Base-by-base conservation (phyloP, 2,888 invertebrate species). In the Oconnorella tubifera region DNA sequence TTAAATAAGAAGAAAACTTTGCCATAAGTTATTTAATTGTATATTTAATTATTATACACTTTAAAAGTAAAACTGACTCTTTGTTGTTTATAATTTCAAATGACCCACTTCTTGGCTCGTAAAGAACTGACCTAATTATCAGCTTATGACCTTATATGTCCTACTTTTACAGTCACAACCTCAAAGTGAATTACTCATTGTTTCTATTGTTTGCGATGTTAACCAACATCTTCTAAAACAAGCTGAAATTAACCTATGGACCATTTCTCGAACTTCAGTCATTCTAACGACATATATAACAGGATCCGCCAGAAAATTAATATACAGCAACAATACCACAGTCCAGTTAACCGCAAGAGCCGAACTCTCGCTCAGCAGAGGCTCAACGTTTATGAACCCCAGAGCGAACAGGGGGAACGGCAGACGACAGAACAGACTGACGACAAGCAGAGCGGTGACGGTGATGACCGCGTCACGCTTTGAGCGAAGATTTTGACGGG, bases 381-480 rank as follows among this genome's bases (percentile, higher is more conserved):
- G 14, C 19, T 57, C 56, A 27, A 66, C 10, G 33, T 56, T 64
- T 14, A 68, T 33, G 28, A 56, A 49, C 28, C 65, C 51, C 19
- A 70, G 59, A 1, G 61, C 65, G 25, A 67, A 40, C 2, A 70
- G 33, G 2, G 70, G 70, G 48, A 70, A 69, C 1, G 70, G 70
- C 29, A 70, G 59, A 0, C 70, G 60, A 40, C 65, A 69, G 32
- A 70, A 57, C 27, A 70, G 33, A 58, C 63, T 60, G 55, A 65
- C 62, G 14, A 66, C 28, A 6, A 70, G 57, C 1, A 70, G 66
- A 14, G 70, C 55, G 10, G 62, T 32, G 14, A 70, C 64, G 4
- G 70, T 70, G 25, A 70, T 58, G 48, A 68, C 67, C 6, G 70
- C 70, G 29, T 67, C 65, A 31, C 67, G 67, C 61, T 70, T 70